These are phyloP conservation scores for Cyphomyrus discorhynchus DNA, from an alignment of 2,113 vertebrate species.

Conservation along the genomic window DNA sequence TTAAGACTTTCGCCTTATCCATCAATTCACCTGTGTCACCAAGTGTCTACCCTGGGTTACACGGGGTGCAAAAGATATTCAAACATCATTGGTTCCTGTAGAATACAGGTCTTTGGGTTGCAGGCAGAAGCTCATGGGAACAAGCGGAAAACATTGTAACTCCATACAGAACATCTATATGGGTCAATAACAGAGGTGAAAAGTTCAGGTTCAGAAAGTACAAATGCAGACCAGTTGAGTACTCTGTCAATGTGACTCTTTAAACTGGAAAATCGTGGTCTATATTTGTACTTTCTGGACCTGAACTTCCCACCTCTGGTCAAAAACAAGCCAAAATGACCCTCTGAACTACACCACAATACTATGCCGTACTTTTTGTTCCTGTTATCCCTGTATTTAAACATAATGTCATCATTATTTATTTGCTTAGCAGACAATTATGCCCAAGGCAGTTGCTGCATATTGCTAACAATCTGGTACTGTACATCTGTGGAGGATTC, in stretches of 20 bases:
- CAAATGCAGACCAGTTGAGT: too few relatives aligned
- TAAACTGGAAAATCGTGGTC: too few relatives aligned
- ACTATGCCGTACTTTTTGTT: background rate
- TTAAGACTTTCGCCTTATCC: background rate
- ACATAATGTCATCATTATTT: background rate
- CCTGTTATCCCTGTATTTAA: background rate
- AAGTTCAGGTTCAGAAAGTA: too few relatives aligned
- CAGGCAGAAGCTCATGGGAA: background rate
- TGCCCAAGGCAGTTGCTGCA: background rate
- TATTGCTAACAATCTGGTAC: background rate
- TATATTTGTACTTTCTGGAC: too few relatives aligned
- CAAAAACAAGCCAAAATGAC: background rate
- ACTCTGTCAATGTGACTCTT: too few relatives aligned
- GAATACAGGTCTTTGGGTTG: background rate
- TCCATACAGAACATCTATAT: background rate
- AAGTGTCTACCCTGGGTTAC: background rate
- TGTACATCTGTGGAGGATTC: background rate
- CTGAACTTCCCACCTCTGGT: too few relatives aligned
- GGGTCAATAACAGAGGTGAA: background rate
- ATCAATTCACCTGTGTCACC: background rate
- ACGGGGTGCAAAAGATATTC: background rate
- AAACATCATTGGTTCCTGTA: background rate
- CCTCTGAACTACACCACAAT: background rate
- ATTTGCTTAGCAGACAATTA: background rate
- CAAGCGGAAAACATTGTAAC: background rate